A percentile compares a stretch with the other conserved stretches of the same genome.
Conservation (phyloP, 1,140 invertebrate species). For the Armadillidium nasatum region DNA sequence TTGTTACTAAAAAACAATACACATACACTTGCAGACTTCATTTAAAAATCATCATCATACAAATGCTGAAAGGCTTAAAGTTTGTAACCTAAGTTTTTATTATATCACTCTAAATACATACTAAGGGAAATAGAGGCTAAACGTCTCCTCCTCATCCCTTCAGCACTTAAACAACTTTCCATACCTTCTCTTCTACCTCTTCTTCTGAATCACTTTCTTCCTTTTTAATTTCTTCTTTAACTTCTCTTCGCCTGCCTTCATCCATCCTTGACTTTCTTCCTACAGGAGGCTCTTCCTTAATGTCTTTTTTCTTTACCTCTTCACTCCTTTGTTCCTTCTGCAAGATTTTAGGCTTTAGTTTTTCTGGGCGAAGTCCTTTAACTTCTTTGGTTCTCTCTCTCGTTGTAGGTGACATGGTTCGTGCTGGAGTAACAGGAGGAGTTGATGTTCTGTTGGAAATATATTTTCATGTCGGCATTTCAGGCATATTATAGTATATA, state of each 20-base stretch:
- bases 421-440: background rate
- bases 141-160: no score
- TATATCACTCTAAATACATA: no score
- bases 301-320: slow-evolving; percentile 17
- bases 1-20: background rate
- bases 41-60: no score
- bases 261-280: slow-evolving; percentile 26
- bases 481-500: no score
- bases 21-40: no score
- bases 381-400: background rate
- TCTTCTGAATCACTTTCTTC: background rate
- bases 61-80: no score
- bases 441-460: background rate
- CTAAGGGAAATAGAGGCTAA: no score
- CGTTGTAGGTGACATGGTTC: background rate
- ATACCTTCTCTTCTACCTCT: background rate
- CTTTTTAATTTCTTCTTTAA: slow-evolving; percentile 22
- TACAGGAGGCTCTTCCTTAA: slow-evolving; percentile 19
- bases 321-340: background rate
- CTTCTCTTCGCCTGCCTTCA: slow-evolving; percentile 14
- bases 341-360: background rate
- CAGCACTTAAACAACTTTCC: background rate
- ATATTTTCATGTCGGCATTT: no score
- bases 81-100: no score
- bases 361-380: background rate